Evolutionary conservation across 2,888 invertebrate species (phyloP).

Genomic region (Apoda limacodes): DNA sequence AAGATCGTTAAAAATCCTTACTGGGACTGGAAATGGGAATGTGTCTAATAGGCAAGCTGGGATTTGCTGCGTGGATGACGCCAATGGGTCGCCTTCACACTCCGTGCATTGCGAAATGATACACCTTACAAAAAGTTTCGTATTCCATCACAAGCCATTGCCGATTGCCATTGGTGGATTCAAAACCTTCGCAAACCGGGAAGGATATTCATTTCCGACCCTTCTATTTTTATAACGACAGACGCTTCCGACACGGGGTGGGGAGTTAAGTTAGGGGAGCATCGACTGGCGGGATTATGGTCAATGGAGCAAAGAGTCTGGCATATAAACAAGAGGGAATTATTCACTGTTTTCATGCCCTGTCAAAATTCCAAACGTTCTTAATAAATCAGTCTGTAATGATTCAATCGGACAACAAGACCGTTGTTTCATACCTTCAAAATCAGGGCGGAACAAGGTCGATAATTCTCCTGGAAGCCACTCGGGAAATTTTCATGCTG

Average conservation of each 20-base stretch:
- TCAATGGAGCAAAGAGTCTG: background rate
- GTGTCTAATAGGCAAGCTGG: conserved; percentile 10
- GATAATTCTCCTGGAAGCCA: conserved; percentile 1
- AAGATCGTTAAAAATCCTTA: conserved; percentile 13
- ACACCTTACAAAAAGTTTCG: background rate
- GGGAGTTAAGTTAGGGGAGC: conserved; percentile 12
- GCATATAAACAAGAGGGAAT: conserved; percentile 11
- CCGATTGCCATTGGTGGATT: conserved; percentile 13
- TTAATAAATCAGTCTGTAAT: conserved; percentile 5
- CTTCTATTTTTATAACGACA: conserved; percentile 10
- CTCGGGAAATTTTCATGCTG: background rate
- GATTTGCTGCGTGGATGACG: conserved; percentile 15
- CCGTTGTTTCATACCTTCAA: conserved; percentile 11
- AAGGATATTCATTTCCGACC: conserved; percentile 6
- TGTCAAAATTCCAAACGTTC: conserved; percentile 2
- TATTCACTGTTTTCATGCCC: conserved; percentile 9
- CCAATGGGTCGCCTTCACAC: conserved; percentile 12
- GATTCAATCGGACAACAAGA: conserved; percentile 17
- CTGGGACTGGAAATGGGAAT: too few relatives aligned
- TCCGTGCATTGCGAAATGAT: background rate
- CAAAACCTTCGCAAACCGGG: conserved; percentile 4
- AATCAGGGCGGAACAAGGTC: conserved; percentile 12
- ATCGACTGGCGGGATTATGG: too few relatives aligned
- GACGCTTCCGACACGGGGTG: conserved; percentile 13
- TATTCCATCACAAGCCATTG: background rate